Evolutionary conservation across 30 jellyfish, hydroid and myxozoan genomes (phyloP), one percentile per base, ranked within the genome.

Genomic region (Pseudorhiza aurosa): DNA sequence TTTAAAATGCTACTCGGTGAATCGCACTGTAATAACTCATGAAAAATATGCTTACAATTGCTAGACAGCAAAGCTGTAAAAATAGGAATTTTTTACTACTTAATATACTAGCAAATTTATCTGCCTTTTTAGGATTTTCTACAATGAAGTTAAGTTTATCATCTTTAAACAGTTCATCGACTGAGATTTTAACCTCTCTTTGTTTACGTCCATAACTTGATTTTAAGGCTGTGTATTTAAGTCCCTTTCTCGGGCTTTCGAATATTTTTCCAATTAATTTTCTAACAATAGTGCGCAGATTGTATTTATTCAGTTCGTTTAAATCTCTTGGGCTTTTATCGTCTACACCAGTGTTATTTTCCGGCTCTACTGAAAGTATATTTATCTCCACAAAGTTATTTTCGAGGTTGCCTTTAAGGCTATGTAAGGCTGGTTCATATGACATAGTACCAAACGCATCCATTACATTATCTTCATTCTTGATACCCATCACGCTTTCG

Each of bases 361-460:
- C 33, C 17, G 68, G 68, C 50, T 81, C 79, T 26, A 81, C 4
- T 12, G 85, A 32, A 1, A 65, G 21, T 7, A 81, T 29, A 18
- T 81, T 67, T 51, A 65, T 81, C 59, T 68, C 79, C 0, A 81
- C 93, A 28, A 68, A 67, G 63, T 81, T 81, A 33, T 68, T 81
- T 10, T n/a, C 70, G 27, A 18, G 67, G 24, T 22, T 10, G 22
- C 36, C 24, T 4, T n/a, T n/a, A n/a, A n/a, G n/a, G n/a, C n/a
- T n/a, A n/a, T n/a, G n/a, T n/a, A n/a, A n/a, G n/a, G n/a, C n/a
- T n/a, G n/a, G n/a, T n/a, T n/a, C n/a, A n/a, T n/a, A n/a, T n/a
- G n/a, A n/a, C n/a, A n/a, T n/a, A n/a, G n/a, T n/a, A n/a, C n/a
- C n/a, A n/a, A n/a, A n/a, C n/a, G n/a, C n/a, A n/a, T n/a, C n/a